Conservation (phyloP, 2,113 vertebrate species). For the Pitta sordida region DNA sequence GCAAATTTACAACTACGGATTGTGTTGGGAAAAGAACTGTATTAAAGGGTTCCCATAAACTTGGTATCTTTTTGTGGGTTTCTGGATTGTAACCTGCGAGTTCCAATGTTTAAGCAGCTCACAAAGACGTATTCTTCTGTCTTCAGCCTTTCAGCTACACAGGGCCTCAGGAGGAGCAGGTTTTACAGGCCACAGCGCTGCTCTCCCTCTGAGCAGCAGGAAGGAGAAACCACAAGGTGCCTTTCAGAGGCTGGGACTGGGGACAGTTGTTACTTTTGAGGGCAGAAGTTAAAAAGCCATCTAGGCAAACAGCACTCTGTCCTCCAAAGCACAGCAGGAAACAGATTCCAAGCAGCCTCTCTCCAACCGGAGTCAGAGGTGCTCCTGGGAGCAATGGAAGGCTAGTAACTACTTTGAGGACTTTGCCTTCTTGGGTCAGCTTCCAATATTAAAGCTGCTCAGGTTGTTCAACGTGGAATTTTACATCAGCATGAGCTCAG, state of each 20-base stretch:
- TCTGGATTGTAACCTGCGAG: rapidly evolving
- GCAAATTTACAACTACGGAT: neutral
- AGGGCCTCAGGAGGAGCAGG: neutral
- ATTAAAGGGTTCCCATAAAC: neutral
- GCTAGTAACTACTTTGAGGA: neutral
- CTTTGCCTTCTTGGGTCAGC: neutral
- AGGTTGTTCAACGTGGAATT: neutral
- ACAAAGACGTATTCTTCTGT: rapidly evolving
- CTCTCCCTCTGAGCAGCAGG: neutral
- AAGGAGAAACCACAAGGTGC: neutral
- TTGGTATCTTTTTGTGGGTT: neutral
- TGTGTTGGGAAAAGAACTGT: neutral
- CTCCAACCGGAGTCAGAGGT: neutral
- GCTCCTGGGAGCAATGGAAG: neutral
- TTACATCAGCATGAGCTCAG: neutral
- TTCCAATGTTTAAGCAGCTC: neutral
- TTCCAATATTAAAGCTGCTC: neutral
- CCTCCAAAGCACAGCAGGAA: neutral
- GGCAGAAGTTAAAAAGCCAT: neutral
- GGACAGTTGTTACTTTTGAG: neutral
- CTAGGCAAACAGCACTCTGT: neutral
- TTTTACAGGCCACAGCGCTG: neutral
- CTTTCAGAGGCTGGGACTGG: neutral
- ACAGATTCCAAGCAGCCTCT: neutral
- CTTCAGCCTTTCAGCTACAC: neutral